Base-by-base conservation (phyloP, 2,888 invertebrate species). In the Papilio gigon region DNA sequence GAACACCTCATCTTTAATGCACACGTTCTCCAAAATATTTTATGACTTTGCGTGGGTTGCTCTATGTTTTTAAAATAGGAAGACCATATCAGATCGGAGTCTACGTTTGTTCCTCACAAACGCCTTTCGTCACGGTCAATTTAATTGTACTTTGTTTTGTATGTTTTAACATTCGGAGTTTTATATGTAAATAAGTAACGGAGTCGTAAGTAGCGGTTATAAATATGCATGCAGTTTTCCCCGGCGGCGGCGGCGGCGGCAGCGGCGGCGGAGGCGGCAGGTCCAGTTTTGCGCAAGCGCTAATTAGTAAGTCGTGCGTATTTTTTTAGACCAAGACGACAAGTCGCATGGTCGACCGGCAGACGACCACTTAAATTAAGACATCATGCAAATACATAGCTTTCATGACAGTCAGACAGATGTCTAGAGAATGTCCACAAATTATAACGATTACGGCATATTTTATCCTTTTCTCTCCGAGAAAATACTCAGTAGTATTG, bases 231-330 rank as follows among this genome's bases (percentile, higher is more conserved):
- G 44, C 33, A 59, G 30, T 17, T 56, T 42, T 58, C 65, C 27
- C 58, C 12, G 25, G n/a, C n/a, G n/a, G n/a, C n/a, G n/a, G n/a
- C n/a, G n/a, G n/a, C n/a, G n/a, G n/a, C n/a, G n/a, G n/a, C n/a
- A n/a, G n/a, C n/a, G n/a, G n/a, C n/a, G n/a, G n/a, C n/a, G n/a
- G n/a, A n/a, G 20, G 25, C 37, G 27, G 33, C 33, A 58, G n/a
- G 58, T 42, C 20, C 56, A 42, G 30, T 65, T 56, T 56, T 42
- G 40, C 65, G 33, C 56, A 42, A 58, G 33, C 44, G 33, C 35
- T 65, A 56, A 64, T 58, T 58, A 42, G 14, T 33, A 42, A 65
- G 65, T 65, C 42, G 20, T 58, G 56, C 30, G 56, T 42, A 65
- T 65, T 58, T 65, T 65, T 63, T 63, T 42, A 17, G 20, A 20